A percentile compares a stretch with the other conserved stretches of the same genome.
These are phyloP conservation scores for Oryzias curvinotus DNA, from an alignment of 2,113 vertebrate genomes.

Conservation along the genomic window DNA sequence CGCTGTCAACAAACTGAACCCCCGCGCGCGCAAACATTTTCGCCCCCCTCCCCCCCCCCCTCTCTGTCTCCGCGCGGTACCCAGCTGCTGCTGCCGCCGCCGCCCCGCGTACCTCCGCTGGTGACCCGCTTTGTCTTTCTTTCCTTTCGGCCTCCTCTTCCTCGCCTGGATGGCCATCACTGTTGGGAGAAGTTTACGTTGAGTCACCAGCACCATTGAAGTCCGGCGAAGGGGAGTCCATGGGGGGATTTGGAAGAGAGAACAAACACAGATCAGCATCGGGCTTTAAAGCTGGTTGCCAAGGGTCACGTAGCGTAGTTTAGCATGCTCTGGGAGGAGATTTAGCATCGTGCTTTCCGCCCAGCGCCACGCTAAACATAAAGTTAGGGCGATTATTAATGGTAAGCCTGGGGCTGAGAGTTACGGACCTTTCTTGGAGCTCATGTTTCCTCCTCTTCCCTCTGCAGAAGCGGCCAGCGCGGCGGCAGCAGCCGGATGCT, in stretches of 20 bases:
- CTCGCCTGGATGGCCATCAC: conserved; percentile 94
- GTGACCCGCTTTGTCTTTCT: conserved; percentile 79
- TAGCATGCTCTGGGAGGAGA: conserved; percentile 1
- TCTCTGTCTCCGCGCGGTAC: too few species aligned
- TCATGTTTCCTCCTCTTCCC: conserved; percentile 81
- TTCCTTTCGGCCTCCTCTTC: conserved; percentile 90
- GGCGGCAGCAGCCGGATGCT: conserved; percentile 55
- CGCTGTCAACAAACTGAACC: conserved; percentile 51
- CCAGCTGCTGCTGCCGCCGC: conserved; percentile 3
- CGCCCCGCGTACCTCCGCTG: conserved; percentile 76
- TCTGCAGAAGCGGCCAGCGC: conserved; percentile 60
- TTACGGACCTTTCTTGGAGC: conserved; percentile 88
- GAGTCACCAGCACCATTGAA: conserved; percentile 32
- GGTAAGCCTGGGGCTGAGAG: conserved; percentile 6
- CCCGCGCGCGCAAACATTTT: conserved; percentile 31
- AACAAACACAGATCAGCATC: conserved; percentile 41
- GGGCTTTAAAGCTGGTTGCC: conserved; percentile 29
- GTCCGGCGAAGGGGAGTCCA: conserved; percentile 42
- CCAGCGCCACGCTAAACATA: background rate
- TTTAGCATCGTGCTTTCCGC: conserved; percentile 15
- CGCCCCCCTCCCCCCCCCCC: background rate
- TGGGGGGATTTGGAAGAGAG: conserved; percentile 30
- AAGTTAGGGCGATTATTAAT: too few species aligned
- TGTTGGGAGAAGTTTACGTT: conserved; percentile 57
- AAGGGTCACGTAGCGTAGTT: conserved; percentile 45